Evolutionary conservation across 2,113 vertebrate genomes (phyloP), one percentile per base, ranked within the genome.

Genomic region (Sula dactylatra): DNA sequence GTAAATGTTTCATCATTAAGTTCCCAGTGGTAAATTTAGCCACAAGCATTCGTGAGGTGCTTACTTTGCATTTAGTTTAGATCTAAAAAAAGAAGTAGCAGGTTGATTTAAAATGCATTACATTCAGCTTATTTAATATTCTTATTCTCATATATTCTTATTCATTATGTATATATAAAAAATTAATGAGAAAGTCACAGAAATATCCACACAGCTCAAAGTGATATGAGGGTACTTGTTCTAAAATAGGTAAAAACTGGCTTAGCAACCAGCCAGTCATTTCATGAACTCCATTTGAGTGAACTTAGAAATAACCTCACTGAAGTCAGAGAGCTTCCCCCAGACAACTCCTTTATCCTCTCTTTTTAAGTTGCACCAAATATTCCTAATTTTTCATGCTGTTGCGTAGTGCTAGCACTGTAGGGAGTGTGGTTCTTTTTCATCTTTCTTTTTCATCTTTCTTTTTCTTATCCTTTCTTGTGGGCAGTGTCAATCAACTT

Each of bases 31-130:
- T 95, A 95, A 94, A 93, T 97, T 93, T 94, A 95, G 84, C 94
- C 78, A 79, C 62, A 77, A 87, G 70, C 84, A 54, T 80, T 94
- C 14, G 10, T 77, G 86, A 93, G 70, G 66, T 90, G 93, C 91
- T 97, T 94, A 84, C 86, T 93, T 94, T 93, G 93, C 91, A 74
- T 96, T 86, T 96, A 47, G 97, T 96, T 93, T 90, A 52, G 56
- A 69, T 38, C 88, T 86, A 78, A 92, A 97, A 90, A 88, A 95
- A 73, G 67, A 86, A 82, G 62, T 27, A 85, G 86, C 36, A 64
- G 61, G 36, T 90, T 88, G 86, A 84, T 91, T 94, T 96, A 86
- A 97, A 94, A 95, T 97, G 72, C 77, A 94, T 96, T 94, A 44
- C 86, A 85, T 85, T 76, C 74, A 70, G 49, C 78, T 91, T 93